A percentile compares a stretch with the other conserved stretches of the same genome.
phyloP scores from a whole-genome alignment of 37 sponge, comb jelly and placozoan species.

The Chondrilla cf. caribensis region DNA sequence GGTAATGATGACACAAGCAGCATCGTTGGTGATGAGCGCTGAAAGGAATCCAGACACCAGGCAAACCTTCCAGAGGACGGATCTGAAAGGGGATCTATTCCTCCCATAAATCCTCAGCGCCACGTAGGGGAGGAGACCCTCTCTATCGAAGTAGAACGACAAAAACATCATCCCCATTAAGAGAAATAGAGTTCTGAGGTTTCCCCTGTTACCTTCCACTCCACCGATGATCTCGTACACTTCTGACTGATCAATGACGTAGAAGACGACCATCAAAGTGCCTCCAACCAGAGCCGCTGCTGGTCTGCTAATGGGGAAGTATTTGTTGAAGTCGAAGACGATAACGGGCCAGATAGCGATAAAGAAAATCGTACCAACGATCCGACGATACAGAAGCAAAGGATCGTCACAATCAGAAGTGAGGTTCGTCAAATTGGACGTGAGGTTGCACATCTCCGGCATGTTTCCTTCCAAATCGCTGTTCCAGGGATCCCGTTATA shows the following conservation, averaged over 20 bases:
- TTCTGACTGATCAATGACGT: slow-evolving; percentile 57
- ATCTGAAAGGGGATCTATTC: slow-evolving; percentile 42
- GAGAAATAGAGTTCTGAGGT: slow-evolving; percentile 77
- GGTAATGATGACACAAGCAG: slow-evolving; percentile 69
- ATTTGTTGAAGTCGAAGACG: slow-evolving; percentile 76
- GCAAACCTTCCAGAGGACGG: slow-evolving; percentile 77
- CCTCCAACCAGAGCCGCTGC: slow-evolving; percentile 75
- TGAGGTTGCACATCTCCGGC: too few species aligned
- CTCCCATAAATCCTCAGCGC: slow-evolving; percentile 54
- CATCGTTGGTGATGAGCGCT: slow-evolving; percentile 86
- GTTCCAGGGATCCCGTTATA: too few species aligned
- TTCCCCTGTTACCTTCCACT: slow-evolving; percentile 30
- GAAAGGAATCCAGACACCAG: slow-evolving; percentile 65
- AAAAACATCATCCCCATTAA: slow-evolving; percentile 90
- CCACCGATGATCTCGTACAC: slow-evolving; percentile 54
- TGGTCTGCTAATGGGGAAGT: slow-evolving; percentile 76
- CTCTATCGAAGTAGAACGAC: slow-evolving; percentile 79
- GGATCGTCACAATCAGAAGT: too few species aligned
- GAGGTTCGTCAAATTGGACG: too few species aligned
- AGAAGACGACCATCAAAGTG: slow-evolving; percentile 65
- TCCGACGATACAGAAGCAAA: slow-evolving; percentile 46
- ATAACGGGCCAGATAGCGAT: slow-evolving; percentile 85
- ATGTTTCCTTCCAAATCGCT: too few species aligned
- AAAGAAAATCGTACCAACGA: slow-evolving; percentile 65
- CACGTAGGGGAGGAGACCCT: slow-evolving; percentile 60